Evolutionary conservation across 2,797 vertebrate genomes (phyloP).

Genomic region (Graptemys geographica): DNA sequence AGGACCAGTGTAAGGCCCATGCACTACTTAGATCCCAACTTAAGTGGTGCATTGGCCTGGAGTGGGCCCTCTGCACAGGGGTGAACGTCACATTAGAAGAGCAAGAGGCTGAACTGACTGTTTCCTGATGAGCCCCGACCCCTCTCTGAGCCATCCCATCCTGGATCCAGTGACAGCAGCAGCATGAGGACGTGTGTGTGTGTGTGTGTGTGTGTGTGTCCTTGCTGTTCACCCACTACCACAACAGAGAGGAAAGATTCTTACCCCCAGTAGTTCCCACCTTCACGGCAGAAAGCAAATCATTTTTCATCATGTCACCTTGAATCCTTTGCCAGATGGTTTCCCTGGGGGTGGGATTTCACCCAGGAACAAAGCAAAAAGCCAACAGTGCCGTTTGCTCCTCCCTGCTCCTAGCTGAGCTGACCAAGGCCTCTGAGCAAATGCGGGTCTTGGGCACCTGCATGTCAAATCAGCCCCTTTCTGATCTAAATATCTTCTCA

Average conservation of each 20-base stretch:
- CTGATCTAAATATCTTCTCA: neutral
- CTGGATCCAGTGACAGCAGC: neutral
- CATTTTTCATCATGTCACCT: neutral
- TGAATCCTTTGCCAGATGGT: neutral
- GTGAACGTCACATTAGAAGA: neutral
- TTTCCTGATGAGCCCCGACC: neutral
- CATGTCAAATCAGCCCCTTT: neutral
- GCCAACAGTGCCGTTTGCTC: neutral
- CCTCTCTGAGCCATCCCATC: neutral
- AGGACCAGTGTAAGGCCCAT: neutral
- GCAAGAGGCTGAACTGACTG: neutral
- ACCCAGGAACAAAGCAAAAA: neutral
- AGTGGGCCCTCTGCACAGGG: neutral
- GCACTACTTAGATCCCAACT: neutral
- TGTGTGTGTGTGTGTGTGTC: neutral
- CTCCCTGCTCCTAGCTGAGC: neutral
- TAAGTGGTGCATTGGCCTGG: neutral
- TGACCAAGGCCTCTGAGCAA: neutral
- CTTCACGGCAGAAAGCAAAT: neutral
- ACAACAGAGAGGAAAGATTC: neutral
- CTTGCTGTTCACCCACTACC: neutral
- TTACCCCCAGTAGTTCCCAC: neutral
- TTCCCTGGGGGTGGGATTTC: neutral
- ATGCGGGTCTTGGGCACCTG: neutral
- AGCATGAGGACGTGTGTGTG: neutral